Base-by-base conservation (phyloP, 2,113 vertebrate genomes). In the Pollachius pollachius region DNA sequence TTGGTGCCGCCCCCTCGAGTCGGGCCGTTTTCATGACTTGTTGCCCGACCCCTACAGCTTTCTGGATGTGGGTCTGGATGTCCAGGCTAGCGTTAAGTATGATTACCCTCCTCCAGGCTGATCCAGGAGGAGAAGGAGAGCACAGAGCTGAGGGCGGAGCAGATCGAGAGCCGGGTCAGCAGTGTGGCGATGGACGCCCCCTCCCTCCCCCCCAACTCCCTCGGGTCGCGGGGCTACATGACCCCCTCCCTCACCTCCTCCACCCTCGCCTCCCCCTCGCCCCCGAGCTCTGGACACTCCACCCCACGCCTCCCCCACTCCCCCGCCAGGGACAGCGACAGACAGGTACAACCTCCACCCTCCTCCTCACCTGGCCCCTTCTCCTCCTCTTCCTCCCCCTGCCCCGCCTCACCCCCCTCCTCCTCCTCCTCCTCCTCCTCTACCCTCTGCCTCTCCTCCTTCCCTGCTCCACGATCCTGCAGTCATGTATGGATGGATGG, bases 81-180 rank as follows among this genome's bases (percentile, higher is more conserved):
- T 23, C 23, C 23, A 2, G 23, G 23, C 23, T 23, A 2, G 3
- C 23, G 3, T 23, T 48, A 1, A 48, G 2, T 48, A 13, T 48
- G 41, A 48, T 12, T 12, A 4, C 48, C 16, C 17, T 16, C 58
- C 68, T 34, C 63, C 78, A 96, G 95, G 86, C 79, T 97, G 64
- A 97, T 97, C 75, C 95, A 96, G 82, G 95, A 97, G 81, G 95
- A 97, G 81, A 97, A 97, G 74, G 95, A 97, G 84, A 96, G 93
- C 41, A 97, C 95, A 0, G 95, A 97, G 78, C 84, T 95, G 76
- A 89, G 95, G 71, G 95, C 95, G 1, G 95, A 96, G 67, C 95
- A 97, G 84, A 94, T 97, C 1, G 95, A 96, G 87, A 96, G 94
- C 76, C 90, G 95, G 4, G 95, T 97, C 68, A 94, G 94, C 76